Evolutionary conservation across 2,113 vertebrate genomes (phyloP).

Genomic region (Empidonax alnorum): DNA sequence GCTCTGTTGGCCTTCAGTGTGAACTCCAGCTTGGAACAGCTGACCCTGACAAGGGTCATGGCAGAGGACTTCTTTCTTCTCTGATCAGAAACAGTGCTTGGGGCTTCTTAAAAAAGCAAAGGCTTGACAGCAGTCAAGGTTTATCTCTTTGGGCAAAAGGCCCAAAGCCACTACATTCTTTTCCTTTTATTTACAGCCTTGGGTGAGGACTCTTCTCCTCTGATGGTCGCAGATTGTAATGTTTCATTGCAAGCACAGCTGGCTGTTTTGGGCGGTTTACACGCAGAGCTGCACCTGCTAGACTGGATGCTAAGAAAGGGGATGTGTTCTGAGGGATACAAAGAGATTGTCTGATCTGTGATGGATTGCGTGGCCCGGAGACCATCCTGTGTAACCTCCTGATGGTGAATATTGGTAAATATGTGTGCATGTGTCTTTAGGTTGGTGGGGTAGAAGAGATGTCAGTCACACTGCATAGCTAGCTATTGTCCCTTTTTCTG

Average conservation of each 20-base stretch:
- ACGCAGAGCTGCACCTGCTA: not conserved
- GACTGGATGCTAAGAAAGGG: not conserved
- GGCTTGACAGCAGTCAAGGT: not conserved
- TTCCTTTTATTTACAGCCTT: not conserved
- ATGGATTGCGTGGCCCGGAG: not conserved
- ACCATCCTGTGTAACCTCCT: not conserved
- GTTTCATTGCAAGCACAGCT: not conserved
- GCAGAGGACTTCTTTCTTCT: not conserved
- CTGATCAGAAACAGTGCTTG: not conserved
- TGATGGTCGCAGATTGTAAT: not conserved
- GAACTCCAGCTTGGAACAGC: not conserved
- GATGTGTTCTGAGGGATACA: not conserved
- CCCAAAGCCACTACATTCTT: constrained; percentile 4
- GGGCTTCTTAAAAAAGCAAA: not conserved
- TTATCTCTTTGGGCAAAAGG: not conserved
- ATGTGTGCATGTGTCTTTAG: not conserved
- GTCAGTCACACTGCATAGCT: constrained; percentile 5
- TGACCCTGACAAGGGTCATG: not conserved
- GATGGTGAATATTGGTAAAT: not conserved
- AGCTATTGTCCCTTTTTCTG: constrained; percentile 22
- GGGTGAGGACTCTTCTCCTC: rapidly evolving
- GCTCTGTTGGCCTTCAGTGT: not conserved
- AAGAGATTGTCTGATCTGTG: not conserved
- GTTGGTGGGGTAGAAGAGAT: not conserved
- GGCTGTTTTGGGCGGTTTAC: not conserved